Conservation (phyloP, 2,888 invertebrate species). For the Didymodactylos carnosus region DNA sequence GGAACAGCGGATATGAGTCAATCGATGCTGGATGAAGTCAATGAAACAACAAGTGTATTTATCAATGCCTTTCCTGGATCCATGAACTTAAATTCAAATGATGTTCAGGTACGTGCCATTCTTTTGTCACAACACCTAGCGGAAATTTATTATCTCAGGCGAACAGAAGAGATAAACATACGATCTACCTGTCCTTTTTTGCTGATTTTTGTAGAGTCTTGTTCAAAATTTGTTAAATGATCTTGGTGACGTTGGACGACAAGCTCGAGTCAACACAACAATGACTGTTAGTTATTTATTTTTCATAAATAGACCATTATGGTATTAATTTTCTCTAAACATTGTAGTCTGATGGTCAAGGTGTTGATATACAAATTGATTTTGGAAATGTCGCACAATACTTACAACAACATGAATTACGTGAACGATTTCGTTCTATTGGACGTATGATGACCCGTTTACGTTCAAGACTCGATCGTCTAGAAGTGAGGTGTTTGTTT, state of each 20-base stretch:
- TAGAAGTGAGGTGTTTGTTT: slow-evolving; percentile 29
- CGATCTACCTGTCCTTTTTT: background rate
- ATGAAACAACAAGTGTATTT: background rate
- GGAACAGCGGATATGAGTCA: background rate
- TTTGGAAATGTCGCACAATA: slow-evolving; percentile 21
- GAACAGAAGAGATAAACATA: too few relatives aligned
- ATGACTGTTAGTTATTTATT: slow-evolving; percentile 23
- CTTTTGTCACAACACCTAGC: background rate
- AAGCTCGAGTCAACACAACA: slow-evolving; percentile 30
- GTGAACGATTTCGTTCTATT: slow-evolving; percentile 28
- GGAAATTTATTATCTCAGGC: background rate
- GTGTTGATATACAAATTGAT: slow-evolving; percentile 35
- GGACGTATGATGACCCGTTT: slow-evolving; percentile 38
- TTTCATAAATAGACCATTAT: background rate
- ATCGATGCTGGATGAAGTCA: slow-evolving; percentile 1
- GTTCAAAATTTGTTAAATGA: slow-evolving; percentile 31
- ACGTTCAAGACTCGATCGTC: slow-evolving; percentile 34
- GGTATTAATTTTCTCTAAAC: background rate
- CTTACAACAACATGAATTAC: slow-evolving; percentile 23
- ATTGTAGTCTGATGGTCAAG: slow-evolving; percentile 28
- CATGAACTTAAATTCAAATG: background rate
- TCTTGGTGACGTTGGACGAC: slow-evolving; percentile 33
- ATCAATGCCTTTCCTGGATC: background rate
- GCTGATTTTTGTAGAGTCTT: slow-evolving; percentile 23
- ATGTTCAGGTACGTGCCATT: background rate